Evolutionary conservation across 2,888 invertebrate genomes (phyloP), one percentile per base, ranked within the genome.

Genomic region (Himalopsyche tibetana): DNA sequence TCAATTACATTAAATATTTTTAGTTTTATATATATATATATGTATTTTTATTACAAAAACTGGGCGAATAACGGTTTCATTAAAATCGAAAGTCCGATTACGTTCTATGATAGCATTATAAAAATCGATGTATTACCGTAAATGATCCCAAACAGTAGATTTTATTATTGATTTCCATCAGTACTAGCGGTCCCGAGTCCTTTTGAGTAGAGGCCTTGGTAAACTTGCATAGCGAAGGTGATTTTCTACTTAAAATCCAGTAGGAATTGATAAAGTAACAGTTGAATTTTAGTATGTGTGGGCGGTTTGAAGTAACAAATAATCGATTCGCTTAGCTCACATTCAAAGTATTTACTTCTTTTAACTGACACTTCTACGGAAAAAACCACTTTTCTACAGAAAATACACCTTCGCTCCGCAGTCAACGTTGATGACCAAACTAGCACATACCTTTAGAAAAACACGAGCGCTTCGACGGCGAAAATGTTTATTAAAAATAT

Each of bases 91-190:
- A 84, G 84, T 86, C 85, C 85, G 51, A 85, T 84, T 15, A 85
- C 82, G 84, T 83, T 80, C 86, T 88, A 88, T 86, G 85, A 87
- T 88, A 88, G 88, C 85, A 85, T 86, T 86, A 87, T 84, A 88
- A 88, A 88, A 88, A 86, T 88, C 88, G 88, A 88, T 88, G 88
- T 88, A 87, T 88, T 87, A 86, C 86, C 88, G 83, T 87, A 86
- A 88, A 88, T 88, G 88, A 88, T 88, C 88, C 88, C 88, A 88
- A 88, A 88, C 88, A 88, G 88, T 88, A 85, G 85, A 87, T 86
- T 85, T 85, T 87, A 88, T 87, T 87, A 87, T 86, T 87, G 86
- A 87, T 87, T 87, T 87, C 83, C 87, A 56, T 85, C 83, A 85
- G 83, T 85, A 45, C 83, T 79, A 63, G 56, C 74, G 83, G 80